Percentiles rank a stretch among this genome's conserved stretches.
Evolutionary conservation across 2,888 invertebrate genomes (phyloP).

Genomic region (Nysson spinosus): DNA sequence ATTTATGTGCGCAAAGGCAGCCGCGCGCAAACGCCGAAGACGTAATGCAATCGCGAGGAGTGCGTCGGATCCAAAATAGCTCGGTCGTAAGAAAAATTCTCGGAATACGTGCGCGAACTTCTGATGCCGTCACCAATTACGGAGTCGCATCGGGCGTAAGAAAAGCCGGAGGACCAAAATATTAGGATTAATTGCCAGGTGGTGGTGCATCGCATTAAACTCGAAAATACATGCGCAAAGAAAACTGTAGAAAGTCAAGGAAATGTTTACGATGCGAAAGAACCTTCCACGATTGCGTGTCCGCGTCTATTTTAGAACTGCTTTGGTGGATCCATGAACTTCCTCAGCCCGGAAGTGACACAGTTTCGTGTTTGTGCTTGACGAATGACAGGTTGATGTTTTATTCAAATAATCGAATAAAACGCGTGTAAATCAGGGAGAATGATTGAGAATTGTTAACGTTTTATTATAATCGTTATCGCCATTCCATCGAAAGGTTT

Average conservation of each 20-base stretch:
- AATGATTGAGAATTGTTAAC: too few relatives aligned
- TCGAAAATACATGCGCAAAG: neutral
- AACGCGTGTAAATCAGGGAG: too few relatives aligned
- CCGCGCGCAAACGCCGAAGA: slow-evolving; percentile 20
- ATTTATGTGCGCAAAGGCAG: neutral
- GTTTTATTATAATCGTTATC: too few relatives aligned
- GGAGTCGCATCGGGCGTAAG: slow-evolving; percentile 22
- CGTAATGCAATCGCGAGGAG: slow-evolving; percentile 26
- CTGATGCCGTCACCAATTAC: slow-evolving; percentile 41
- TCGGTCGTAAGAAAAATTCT: slow-evolving; percentile 39
- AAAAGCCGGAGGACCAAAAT: slow-evolving; percentile 30
- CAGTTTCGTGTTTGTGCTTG: too few relatives aligned
- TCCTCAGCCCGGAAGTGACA: too few relatives aligned
- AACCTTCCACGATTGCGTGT: too few relatives aligned
- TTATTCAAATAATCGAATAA: too few relatives aligned
- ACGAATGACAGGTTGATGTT: too few relatives aligned
- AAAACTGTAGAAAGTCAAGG: neutral
- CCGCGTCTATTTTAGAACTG: too few relatives aligned
- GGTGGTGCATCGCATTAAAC: slow-evolving; percentile 26
- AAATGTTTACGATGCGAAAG: neutral
- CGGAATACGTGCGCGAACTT: slow-evolving; percentile 36
- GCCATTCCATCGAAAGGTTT: too few relatives aligned
- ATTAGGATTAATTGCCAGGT: slow-evolving; percentile 34
- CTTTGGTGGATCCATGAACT: too few relatives aligned
- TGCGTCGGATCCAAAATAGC: slow-evolving; percentile 41